These are phyloP conservation scores for Erpornis zantholeuca DNA, from an alignment of 2,113 vertebrate species.

Conservation along the genomic window DNA sequence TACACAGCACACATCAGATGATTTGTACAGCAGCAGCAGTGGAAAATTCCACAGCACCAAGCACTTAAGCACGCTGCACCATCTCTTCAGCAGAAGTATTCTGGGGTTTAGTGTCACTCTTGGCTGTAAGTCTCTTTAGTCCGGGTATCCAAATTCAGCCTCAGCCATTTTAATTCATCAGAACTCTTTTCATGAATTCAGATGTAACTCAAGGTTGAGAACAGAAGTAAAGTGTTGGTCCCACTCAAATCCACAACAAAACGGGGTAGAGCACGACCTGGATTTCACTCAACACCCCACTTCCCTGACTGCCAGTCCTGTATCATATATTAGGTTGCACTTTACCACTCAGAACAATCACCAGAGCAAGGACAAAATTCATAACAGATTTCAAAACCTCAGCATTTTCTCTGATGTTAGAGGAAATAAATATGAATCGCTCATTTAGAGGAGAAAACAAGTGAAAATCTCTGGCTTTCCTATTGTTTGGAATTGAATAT, in stretches of 20 bases:
- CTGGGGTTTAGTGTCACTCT: neutral
- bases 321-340: neutral
- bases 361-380: neutral
- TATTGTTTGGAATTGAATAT: neutral
- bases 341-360: neutral
- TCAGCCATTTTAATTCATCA: neutral
- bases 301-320: neutral
- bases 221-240: neutral
- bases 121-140: neutral
- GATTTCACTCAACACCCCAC: neutral
- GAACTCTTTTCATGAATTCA: neutral
- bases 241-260: neutral
- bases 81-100: neutral
- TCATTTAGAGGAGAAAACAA: neutral
- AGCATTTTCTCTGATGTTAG: neutral
- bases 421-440: neutral
- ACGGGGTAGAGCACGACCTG: fast-evolving
- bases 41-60: neutral
- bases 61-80: neutral
- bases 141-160: neutral
- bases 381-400: neutral
- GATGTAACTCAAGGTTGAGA: neutral
- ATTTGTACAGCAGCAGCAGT: neutral
- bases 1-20: neutral
- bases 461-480: neutral